A percentile compares a stretch with the other conserved stretches of the same genome.
Evolutionary conservation across 1,140 invertebrate species (phyloP).

Genomic region (Anastrepha ludens): DNA sequence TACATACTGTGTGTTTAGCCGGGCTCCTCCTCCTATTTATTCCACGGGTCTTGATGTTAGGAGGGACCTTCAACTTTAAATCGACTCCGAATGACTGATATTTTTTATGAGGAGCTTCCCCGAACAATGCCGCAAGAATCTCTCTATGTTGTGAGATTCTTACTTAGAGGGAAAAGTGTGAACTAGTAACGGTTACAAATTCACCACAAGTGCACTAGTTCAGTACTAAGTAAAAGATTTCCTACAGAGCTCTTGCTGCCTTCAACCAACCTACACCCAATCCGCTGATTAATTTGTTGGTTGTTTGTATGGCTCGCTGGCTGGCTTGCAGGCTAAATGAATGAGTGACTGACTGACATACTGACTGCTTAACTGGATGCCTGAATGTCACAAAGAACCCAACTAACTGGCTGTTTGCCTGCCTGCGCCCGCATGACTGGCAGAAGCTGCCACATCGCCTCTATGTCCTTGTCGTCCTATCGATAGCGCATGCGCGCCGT

Average conservation of each 20-base stretch:
- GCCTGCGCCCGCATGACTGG: conserved; percentile 25
- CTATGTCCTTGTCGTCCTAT: background rate
- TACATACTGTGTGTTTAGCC: too few species aligned
- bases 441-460: background rate
- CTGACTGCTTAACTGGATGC: background rate
- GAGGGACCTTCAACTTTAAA: too few species aligned
- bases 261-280: background rate
- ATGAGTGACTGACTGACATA: background rate
- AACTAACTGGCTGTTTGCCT: background rate
- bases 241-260: background rate
- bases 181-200: too few species aligned
- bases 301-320: background rate
- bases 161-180: too few species aligned
- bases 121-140: too few species aligned
- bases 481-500: conserved; percentile 36
- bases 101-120: too few species aligned
- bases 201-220: too few species aligned
- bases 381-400: background rate
- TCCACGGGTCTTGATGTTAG: too few species aligned
- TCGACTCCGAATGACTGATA: too few species aligned
- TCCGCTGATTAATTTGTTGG: conserved; percentile 35
- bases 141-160: too few species aligned
- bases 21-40: too few species aligned
- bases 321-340: background rate
- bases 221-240: too few species aligned